phyloP scores from a whole-genome alignment of 2,113 vertebrate species.

The Sinocyclocheilus maitianheensis region DNA sequence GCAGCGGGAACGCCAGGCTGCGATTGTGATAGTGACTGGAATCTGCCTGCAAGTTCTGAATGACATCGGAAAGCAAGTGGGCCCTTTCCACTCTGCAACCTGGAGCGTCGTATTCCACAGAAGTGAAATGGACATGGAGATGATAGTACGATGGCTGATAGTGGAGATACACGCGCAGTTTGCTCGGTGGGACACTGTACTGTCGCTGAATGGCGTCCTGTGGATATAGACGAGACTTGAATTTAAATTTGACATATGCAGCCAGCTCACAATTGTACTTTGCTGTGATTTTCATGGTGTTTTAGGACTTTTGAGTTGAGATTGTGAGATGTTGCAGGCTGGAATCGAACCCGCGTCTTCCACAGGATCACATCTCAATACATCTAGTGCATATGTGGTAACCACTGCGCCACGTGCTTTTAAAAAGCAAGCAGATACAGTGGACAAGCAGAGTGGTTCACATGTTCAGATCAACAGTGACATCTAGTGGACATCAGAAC shows the following conservation, averaged over 20 bases:
- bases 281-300: background rate
- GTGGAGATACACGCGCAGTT: constrained; percentile 87
- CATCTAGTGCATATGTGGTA: background rate
- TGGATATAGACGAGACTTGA: background rate
- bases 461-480: constrained; percentile 3
- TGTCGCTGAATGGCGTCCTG: constrained; percentile 81
- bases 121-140: constrained; percentile 91
- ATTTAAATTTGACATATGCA: background rate
- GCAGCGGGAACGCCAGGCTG: constrained; percentile 81
- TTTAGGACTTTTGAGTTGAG: background rate
- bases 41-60: constrained; percentile 84
- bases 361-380: no score
- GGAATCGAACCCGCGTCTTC: background rate
- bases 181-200: constrained; percentile 72
- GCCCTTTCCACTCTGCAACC: constrained; percentile 86
- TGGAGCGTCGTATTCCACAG: constrained; percentile 83
- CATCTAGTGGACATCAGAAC: constrained; percentile 36
- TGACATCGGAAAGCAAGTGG: constrained; percentile 86
- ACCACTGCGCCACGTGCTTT: background rate
- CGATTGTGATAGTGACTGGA: constrained; percentile 76
- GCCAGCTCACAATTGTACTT: background rate
- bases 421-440: constrained; percentile 4
- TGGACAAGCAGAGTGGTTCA: no score
- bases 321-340: background rate
- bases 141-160: constrained; percentile 97